Percentiles rank a stretch among this genome's conserved stretches.
Evolutionary conservation across 2,113 vertebrate genomes (phyloP).

Genomic region (Pelusios castaneus): DNA sequence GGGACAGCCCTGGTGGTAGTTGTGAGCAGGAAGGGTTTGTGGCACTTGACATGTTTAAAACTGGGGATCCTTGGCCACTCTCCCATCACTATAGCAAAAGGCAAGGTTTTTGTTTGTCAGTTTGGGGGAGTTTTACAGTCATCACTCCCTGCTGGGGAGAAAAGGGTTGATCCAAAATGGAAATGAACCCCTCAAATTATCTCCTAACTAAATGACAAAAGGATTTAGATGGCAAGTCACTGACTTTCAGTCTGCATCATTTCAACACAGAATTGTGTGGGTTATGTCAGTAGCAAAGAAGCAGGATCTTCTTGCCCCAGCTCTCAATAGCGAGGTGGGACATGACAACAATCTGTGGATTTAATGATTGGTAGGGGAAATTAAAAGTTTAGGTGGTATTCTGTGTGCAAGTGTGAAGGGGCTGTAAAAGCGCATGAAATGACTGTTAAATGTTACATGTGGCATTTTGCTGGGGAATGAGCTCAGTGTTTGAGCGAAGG

Average conservation of each 20-base stretch:
- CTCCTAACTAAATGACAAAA: too few species aligned
- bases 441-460: not conserved
- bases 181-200: too few species aligned
- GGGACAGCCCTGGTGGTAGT: too few species aligned
- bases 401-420: not conserved
- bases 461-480: not conserved
- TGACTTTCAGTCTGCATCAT: not conserved
- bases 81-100: not conserved
- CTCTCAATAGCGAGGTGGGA: not conserved
- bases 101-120: not conserved
- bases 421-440: not conserved
- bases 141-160: too few species aligned
- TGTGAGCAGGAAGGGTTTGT: not conserved
- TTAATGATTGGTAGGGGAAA: not conserved
- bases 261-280: not conserved
- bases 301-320: not conserved
- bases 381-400: not conserved
- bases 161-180: too few species aligned
- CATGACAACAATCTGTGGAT: not conserved
- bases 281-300: not conserved
- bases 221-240: too few species aligned
- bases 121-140: too few species aligned
- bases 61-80: not conserved
- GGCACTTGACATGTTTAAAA: not conserved
- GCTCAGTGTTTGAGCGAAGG: not conserved